phyloP scores from a whole-genome alignment of 1,140 invertebrate species.

The Papilio glaucus region DNA sequence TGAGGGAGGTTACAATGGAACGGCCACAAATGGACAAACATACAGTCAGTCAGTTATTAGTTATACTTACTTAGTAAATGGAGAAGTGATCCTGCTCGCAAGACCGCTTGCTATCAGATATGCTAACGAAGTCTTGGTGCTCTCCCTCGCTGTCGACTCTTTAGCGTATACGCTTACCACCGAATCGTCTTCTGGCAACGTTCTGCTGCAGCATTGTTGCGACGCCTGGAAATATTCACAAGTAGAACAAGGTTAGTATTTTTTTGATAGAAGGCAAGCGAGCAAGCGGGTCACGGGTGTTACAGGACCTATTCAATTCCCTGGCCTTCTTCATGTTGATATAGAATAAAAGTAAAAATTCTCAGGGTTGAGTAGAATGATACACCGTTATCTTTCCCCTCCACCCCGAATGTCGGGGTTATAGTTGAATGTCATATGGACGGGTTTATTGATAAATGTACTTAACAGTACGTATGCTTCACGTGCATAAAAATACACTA shows the following conservation, averaged over 20 bases:
- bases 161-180: constrained; percentile 79
- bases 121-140: constrained; percentile 60
- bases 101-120: constrained; percentile 76
- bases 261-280: too few species aligned
- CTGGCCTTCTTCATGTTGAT: too few species aligned
- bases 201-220: constrained; percentile 50
- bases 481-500: neutral
- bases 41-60: neutral
- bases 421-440: neutral
- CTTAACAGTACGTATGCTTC: neutral
- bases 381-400: too few species aligned
- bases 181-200: constrained; percentile 61
- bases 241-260: too few species aligned
- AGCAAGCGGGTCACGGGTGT: too few species aligned
- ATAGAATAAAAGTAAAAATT: too few species aligned
- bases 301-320: too few species aligned
- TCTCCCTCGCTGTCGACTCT: constrained; percentile 47
- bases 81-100: constrained; percentile 73
- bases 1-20: too few species aligned
- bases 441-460: neutral
- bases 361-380: too few species aligned
- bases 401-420: neutral
- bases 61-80: constrained; percentile 57
- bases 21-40: neutral
- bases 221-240: constrained; percentile 50